These are phyloP conservation scores for Pelmatolapia mariae DNA, from an alignment of 2,113 vertebrate species.

Conservation along the genomic window DNA sequence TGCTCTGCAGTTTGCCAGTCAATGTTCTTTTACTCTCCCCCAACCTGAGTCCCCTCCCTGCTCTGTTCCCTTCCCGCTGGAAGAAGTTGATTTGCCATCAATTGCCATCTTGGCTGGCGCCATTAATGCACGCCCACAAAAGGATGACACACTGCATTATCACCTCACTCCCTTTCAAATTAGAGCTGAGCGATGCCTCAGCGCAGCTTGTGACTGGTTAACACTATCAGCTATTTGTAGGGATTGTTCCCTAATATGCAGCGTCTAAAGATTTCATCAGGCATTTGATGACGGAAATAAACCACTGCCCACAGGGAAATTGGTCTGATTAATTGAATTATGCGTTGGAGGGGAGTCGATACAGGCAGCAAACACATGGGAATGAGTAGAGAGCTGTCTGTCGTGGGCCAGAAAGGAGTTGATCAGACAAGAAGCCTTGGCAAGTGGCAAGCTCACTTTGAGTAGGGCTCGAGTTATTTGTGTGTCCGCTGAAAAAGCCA, in stretches of 20 bases:
- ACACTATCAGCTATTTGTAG: conserved; percentile 79
- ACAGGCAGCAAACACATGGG: conserved; percentile 58
- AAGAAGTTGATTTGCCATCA: conserved; percentile 84
- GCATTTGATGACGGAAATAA: conserved; percentile 87
- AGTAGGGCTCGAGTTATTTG: conserved; percentile 21
- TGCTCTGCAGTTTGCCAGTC: conserved; percentile 81
- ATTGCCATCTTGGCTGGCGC: conserved; percentile 76
- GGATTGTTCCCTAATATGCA: conserved; percentile 81
- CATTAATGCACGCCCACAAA: conserved; percentile 96
- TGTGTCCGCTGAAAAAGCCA: conserved; percentile 35
- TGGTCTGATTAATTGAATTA: conserved; percentile 80
- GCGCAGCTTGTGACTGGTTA: conserved; percentile 86
- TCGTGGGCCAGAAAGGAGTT: conserved; percentile 41
- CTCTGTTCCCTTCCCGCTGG: conserved; percentile 70
- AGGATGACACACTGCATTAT: conserved; percentile 79
- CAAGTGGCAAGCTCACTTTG: conserved; percentile 12
- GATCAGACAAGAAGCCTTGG: not conserved
- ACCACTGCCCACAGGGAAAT: conserved; percentile 85
- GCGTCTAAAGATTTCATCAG: conserved; percentile 85
- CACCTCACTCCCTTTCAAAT: conserved; percentile 91
- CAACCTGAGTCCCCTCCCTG: not conserved
- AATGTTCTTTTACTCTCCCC: conserved; percentile 77
- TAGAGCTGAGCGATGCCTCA: conserved; percentile 79
- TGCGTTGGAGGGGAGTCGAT: conserved; percentile 71
- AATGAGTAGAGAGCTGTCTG: conserved; percentile 55